Base-by-base conservation (phyloP, 2,113 vertebrate genomes). In the Gymnorhina tibicen region DNA sequence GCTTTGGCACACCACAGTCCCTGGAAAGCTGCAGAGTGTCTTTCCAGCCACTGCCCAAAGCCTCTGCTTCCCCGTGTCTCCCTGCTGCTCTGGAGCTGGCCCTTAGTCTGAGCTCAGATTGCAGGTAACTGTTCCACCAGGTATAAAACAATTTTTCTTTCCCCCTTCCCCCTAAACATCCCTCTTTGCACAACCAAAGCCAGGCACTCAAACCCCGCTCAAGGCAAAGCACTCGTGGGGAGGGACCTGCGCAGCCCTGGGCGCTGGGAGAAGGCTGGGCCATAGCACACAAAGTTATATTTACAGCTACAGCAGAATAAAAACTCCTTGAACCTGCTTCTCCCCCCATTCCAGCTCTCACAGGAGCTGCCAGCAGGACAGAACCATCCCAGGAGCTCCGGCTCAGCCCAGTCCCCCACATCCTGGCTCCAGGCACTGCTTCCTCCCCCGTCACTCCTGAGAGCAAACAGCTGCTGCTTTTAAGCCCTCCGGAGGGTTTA, bases 371-470 rank as follows among this genome's bases (percentile, higher is more conserved):
- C 87, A 67, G n/a, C 32, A 63, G n/a, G 24, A 14, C 66, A 55
- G 22, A 30, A 2, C 16, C 28, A 9, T 1, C 35, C 13, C 42
- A 20, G 27, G 23, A 55, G 67, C 50, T 16, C 6, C 1, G 12
- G 39, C 5, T 6, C 20, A 35, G 9, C 1, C 2, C 42, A 72
- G 10, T 4, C 49, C 12, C 35, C 17, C 32, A 2, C 2, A 0
- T 5, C 44, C 24, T 1, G 1, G 4, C n/a, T 19, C 11, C 8
- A 16, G 7, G 1, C 5, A 1, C 0, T 0, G 0, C 33, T 26
- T n/a, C 35, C 6, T 9, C 13, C 52, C 52, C 33, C 17, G 6
- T 4, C 46, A 17, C 23, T 10, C 4, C 46, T 13, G 0, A 67
- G 1, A 4, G 4, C 30, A 7, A 47, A 8, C 77, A 91, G 81